Evolutionary conservation across 1,140 invertebrate genomes (phyloP).

Genomic region (Calliphora vicina): DNA sequence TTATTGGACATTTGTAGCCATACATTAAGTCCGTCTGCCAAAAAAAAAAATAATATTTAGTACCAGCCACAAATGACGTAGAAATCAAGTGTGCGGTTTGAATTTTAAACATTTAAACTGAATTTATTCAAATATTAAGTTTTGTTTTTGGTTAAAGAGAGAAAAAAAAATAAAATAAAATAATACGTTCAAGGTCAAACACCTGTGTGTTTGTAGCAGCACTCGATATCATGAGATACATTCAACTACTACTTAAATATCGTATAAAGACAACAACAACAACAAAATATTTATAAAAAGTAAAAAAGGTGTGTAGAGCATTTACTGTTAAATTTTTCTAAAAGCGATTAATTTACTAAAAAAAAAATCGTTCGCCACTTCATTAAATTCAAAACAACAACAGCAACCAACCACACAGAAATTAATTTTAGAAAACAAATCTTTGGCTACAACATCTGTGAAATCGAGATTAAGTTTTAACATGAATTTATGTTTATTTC

Average conservation of each 20-base stretch:
- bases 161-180: conserved; percentile 3
- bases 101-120: not conserved
- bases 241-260: not conserved
- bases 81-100: not conserved
- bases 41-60: not conserved
- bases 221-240: not conserved
- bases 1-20: not conserved
- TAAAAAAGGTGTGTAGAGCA: conserved; percentile 4
- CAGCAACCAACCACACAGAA: no score
- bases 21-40: not conserved
- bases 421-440: not conserved
- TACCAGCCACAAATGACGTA: not conserved
- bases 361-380: not conserved
- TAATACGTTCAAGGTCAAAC: conserved; percentile 29
- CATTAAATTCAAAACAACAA: not conserved
- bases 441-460: not conserved
- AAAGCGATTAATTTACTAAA: conserved; percentile 18
- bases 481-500: not conserved
- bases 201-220: conserved; percentile 16
- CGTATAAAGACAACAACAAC: not conserved
- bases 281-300: not conserved
- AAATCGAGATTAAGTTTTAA: conserved; percentile 19
- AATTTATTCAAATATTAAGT: conserved; percentile 1
- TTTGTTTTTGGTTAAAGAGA: not conserved
- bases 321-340: conserved; percentile 22